These are phyloP conservation scores for Lethenteron camtschaticum DNA, from an alignment of 2,113 vertebrate genomes.

Conservation along the genomic window DNA sequence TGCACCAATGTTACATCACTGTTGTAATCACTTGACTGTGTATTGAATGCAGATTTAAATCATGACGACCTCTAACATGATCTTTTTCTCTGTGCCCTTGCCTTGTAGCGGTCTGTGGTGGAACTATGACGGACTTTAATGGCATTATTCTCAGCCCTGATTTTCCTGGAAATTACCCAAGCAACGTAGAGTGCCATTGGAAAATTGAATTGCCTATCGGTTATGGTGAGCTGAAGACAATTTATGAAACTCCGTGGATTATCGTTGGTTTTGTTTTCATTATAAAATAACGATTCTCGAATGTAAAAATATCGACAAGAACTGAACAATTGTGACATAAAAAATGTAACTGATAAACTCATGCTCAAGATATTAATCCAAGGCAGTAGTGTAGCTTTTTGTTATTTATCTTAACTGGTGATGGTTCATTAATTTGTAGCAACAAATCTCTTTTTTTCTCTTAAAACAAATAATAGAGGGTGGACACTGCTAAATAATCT, in stretches of 20 bases:
- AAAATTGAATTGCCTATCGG: constrained; percentile 71
- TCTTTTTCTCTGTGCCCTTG: neutral
- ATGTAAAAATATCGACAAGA: neutral
- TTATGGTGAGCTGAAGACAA: constrained; percentile 41
- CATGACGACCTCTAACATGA: neutral
- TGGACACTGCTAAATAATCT: no score
- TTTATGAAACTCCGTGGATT: neutral
- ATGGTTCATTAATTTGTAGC: no score
- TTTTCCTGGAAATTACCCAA: constrained; percentile 92
- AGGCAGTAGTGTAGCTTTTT: neutral
- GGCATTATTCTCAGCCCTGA: constrained; percentile 89
- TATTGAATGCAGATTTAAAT: no score
- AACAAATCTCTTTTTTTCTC: no score
- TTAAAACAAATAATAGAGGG: no score
- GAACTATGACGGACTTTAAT: constrained; percentile 61
- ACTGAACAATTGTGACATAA: neutral
- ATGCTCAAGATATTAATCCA: neutral
- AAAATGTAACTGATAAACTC: neutral
- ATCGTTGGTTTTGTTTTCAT: neutral
- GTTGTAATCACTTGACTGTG: no score
- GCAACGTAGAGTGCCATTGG: constrained; percentile 92
- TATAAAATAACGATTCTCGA: neutral
- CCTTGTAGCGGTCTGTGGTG: constrained; percentile 66
- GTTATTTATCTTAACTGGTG: no score
- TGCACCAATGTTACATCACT: no score